phyloP scores from a whole-genome alignment of 2,888 invertebrate species.

The Monochamus alternatus region DNA sequence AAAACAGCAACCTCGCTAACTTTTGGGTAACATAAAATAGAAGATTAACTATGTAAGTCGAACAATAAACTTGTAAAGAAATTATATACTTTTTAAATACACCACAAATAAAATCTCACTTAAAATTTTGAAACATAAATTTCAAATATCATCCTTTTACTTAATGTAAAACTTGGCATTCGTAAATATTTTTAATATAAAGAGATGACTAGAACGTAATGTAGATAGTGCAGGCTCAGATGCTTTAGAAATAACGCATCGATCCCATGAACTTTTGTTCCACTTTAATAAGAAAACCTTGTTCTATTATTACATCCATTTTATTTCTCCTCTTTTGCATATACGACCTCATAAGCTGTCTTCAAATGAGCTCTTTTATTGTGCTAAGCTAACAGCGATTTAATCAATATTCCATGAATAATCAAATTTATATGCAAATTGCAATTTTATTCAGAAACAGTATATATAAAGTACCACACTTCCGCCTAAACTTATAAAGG shows the following conservation, averaged over 20 bases:
- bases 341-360: neutral
- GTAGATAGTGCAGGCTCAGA: neutral
- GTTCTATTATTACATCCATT: neutral
- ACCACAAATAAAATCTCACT: no score
- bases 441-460: slow-evolving; percentile 33
- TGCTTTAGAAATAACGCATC: neutral
- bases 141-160: no score
- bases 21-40: no score
- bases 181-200: no score
- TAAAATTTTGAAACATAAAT: no score
- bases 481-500: slow-evolving; percentile 30
- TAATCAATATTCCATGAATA: slow-evolving; percentile 35
- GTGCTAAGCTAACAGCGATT: slow-evolving; percentile 6
- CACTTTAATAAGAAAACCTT: neutral
- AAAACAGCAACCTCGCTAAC: no score
- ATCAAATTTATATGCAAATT: slow-evolving; percentile 34
- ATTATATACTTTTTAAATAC: no score
- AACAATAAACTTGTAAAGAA: no score
- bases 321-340: neutral
- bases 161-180: no score
- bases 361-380: slow-evolving; percentile 8
- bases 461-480: slow-evolving; percentile 20
- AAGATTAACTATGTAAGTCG: no score
- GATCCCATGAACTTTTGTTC: neutral
- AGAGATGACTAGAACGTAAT: no score